Percentiles rank a stretch among this genome's conserved stretches.
These are phyloP conservation scores for Andrena cerasifolii DNA, from an alignment of 1,140 invertebrate species.

Conservation along the genomic window DNA sequence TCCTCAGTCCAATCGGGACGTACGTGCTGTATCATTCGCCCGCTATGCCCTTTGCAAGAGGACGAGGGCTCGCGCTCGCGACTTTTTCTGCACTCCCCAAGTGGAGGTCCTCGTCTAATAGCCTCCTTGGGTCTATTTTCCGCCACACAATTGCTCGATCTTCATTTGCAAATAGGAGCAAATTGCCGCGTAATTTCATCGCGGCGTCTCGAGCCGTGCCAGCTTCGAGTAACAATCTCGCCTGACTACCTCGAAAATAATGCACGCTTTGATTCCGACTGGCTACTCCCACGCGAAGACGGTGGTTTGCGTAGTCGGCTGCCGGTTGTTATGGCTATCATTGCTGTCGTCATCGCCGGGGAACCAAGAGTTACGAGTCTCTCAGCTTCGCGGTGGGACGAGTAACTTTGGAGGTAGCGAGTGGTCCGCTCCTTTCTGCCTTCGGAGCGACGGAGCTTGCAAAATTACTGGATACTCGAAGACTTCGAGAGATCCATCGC, in stretches of 20 bases:
- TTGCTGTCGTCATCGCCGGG: slow-evolving; percentile 1
- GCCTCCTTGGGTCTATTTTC: neutral
- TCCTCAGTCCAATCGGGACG: too few relatives aligned
- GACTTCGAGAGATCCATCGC: too few relatives aligned
- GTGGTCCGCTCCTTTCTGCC: neutral
- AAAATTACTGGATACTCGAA: too few relatives aligned
- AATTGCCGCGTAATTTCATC: neutral
- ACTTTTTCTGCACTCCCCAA: too few relatives aligned
- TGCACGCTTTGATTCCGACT: neutral
- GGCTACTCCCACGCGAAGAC: neutral
- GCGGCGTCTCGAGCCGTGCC: neutral
- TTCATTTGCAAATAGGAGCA: neutral
- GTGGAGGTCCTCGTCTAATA: too few relatives aligned
- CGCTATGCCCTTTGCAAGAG: too few relatives aligned
- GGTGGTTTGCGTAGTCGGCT: neutral
- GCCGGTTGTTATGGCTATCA: neutral
- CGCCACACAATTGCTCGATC: neutral
- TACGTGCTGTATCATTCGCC: too few relatives aligned
- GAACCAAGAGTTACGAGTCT: neutral
- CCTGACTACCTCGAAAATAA: neutral
- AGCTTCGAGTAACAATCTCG: neutral
- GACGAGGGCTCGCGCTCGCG: too few relatives aligned
- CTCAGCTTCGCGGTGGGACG: neutral
- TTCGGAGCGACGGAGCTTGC: too few relatives aligned
- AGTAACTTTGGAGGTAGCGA: too few relatives aligned